A percentile compares a stretch with the other conserved stretches of the same genome.
These are phyloP conservation scores for Phoebastria nigripes DNA, from an alignment of 2,797 vertebrate species.

Conservation along the genomic window DNA sequence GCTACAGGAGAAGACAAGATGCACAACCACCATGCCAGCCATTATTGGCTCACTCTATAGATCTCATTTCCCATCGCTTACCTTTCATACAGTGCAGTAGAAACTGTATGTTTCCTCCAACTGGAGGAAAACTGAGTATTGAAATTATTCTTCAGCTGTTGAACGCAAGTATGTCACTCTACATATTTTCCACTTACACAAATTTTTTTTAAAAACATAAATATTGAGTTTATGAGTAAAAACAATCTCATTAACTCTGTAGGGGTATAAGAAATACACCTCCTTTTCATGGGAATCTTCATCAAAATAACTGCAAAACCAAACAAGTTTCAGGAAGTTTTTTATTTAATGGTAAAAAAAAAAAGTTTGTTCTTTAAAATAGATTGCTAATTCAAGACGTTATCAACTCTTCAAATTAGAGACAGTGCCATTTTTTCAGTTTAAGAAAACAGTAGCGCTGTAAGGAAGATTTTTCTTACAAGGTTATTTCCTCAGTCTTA, in stretches of 20 bases:
- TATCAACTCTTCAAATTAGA: constrained; percentile 3
- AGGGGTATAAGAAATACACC: neutral
- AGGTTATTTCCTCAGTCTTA: neutral
- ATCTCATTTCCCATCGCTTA: neutral
- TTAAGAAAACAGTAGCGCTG: constrained; percentile 5
- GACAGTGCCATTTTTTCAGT: neutral
- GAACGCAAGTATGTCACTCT: fast-evolving
- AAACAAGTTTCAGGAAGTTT: neutral
- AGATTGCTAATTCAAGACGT: neutral
- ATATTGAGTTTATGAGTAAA: fast-evolving
- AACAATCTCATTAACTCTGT: neutral
- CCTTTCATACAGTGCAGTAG: neutral
- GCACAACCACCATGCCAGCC: neutral
- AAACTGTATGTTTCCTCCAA: no score
- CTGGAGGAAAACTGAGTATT: neutral
- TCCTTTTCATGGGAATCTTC: neutral
- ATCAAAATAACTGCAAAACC: neutral
- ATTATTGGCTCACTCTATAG: neutral
- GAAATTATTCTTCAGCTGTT: neutral
- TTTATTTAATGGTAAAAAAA: constrained; percentile 53
- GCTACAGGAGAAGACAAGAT: neutral
- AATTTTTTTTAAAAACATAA: neutral
- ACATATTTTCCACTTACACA: neutral
- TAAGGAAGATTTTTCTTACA: neutral
- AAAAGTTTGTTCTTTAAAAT: constrained; percentile 45